A percentile compares a stretch with the other conserved stretches of the same genome.
Evolutionary conservation across 2,888 invertebrate genomes (phyloP).

Genomic region (Drosophila falleni): DNA sequence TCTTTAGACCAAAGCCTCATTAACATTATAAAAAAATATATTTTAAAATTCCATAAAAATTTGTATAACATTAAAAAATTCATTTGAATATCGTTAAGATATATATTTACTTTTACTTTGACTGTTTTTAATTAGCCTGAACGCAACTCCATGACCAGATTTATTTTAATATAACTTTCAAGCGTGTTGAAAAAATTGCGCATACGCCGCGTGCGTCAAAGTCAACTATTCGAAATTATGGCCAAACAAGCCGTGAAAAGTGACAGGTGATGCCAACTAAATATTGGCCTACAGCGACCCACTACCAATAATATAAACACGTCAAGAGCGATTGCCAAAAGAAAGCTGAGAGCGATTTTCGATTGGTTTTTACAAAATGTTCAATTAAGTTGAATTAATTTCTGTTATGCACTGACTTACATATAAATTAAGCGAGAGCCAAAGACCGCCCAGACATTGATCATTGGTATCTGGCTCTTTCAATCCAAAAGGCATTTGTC

Average conservation of each 20-base stretch:
- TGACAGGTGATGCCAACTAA: conserved; percentile 6
- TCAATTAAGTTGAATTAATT: conserved; percentile 52
- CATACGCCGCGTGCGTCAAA: conserved; percentile 40
- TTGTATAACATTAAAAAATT: background rate
- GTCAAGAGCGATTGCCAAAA: conserved; percentile 27
- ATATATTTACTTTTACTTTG: conserved; percentile 2
- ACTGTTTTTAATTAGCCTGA: background rate
- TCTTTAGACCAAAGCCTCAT: conserved; percentile 3
- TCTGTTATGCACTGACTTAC: conserved; percentile 38
- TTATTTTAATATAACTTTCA: background rate
- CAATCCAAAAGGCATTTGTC: conserved; percentile 65
- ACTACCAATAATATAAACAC: conserved; percentile 26
- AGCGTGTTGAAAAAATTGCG: conserved; percentile 14
- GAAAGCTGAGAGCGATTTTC: conserved; percentile 42
- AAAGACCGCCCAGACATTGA: conserved; percentile 59
- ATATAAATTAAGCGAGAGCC: conserved; percentile 59
- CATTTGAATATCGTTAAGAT: conserved; percentile 16
- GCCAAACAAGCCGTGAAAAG: background rate
- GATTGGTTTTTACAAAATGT: conserved; percentile 37
- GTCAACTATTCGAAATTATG: background rate
- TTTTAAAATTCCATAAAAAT: conserved; percentile 18
- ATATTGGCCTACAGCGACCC: conserved; percentile 17
- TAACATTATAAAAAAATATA: background rate
- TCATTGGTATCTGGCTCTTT: conserved; percentile 36
- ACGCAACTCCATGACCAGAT: background rate